Percentiles rank a stretch among this genome's conserved stretches.
phyloP scores from a whole-genome alignment of 1,140 invertebrate species.

The Atta cephalotes region DNA sequence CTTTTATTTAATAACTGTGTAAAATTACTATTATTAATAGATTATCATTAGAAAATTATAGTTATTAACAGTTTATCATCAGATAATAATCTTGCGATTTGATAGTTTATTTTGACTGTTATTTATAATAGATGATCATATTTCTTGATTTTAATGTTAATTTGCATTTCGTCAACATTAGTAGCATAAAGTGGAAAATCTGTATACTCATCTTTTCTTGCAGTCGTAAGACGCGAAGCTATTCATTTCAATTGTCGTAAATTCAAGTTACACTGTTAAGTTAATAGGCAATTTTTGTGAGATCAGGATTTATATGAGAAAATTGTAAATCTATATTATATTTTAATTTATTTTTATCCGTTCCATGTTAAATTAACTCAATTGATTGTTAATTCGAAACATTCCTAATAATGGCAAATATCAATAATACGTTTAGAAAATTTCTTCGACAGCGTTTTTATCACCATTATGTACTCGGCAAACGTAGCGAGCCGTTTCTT shows the following conservation, averaged over 20 bases:
- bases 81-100: background rate
- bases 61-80: background rate
- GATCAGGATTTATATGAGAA: background rate
- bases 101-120: background rate
- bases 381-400: background rate
- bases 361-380: too few relatives aligned
- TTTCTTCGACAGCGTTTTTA: background rate
- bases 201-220: background rate
- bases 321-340: background rate
- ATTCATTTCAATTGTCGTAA: conserved; percentile 26
- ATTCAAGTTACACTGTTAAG: background rate
- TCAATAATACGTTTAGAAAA: background rate
- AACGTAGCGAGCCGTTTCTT: conserved; percentile 57
- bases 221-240: background rate
- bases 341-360: background rate
- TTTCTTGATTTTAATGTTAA: background rate
- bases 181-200: background rate
- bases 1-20: background rate
- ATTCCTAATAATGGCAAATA: conserved; percentile 11
- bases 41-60: background rate
- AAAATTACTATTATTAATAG: background rate
- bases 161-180: background rate
- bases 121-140: background rate
- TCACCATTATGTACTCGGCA: conserved; percentile 33
- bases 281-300: background rate